Conservation (phyloP, 2,113 vertebrate species). For the Anguilla japonica region DNA sequence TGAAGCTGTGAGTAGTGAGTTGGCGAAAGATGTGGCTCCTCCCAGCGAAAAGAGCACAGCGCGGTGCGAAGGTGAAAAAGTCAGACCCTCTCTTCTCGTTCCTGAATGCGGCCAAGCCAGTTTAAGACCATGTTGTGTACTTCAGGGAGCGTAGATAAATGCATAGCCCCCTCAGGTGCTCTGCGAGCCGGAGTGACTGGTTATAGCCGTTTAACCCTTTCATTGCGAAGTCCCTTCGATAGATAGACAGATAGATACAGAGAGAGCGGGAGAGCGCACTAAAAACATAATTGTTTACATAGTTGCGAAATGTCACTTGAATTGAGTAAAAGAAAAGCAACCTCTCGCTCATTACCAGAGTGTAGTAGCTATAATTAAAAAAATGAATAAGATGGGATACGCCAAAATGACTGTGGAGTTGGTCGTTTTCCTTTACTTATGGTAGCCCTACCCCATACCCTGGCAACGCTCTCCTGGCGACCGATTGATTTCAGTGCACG, state of each 20-base stretch:
- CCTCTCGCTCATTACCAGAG: neutral
- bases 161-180: conserved; percentile 72
- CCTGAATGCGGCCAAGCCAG: conserved; percentile 70
- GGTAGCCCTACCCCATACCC: neutral
- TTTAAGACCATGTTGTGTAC: conserved; percentile 63
- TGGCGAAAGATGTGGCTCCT: conserved; percentile 42
- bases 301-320: neutral
- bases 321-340: neutral
- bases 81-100: conserved; percentile 62
- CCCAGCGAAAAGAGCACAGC: conserved; percentile 53
- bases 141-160: conserved; percentile 68
- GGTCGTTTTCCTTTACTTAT: neutral
- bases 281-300: neutral
- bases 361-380: no score
- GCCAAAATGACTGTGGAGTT: neutral
- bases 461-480: neutral
- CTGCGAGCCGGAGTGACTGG: conserved; percentile 66
- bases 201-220: conserved; percentile 74
- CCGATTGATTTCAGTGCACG: conserved; percentile 3
- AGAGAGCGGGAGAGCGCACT: neutral
- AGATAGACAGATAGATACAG: neutral
- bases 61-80: conserved; percentile 61
- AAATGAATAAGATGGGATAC: neutral
- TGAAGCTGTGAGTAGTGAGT: conserved; percentile 34
- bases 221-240: conserved; percentile 50